Base-by-base conservation (phyloP, 2,888 invertebrate species). In the Microplitis manilae region DNA sequence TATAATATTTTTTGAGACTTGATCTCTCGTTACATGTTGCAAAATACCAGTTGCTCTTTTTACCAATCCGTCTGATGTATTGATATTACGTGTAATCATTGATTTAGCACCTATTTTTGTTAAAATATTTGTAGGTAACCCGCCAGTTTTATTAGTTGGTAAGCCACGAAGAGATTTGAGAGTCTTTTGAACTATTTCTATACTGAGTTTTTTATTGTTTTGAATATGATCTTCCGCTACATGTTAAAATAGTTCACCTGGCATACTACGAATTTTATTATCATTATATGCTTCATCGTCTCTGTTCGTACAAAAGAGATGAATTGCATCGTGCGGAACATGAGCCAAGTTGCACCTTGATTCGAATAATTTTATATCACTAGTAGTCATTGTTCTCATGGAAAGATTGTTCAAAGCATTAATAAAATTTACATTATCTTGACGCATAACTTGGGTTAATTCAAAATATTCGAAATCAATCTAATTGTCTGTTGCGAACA, bases 361-460 rank as follows among this genome's bases (percentile, higher is more conserved):
- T 86, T 75, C 86, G 71, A 84, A 86, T 85, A 38, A 85, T 81
- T 80, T 85, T 80, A 7, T 82, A 85, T 40, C 86, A 81, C 79
- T 86, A 82, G 78, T 78, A 85, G 76, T 81, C 80, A 75, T 80
- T 7, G 62, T 85, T 84, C 62, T 70, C 39, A 50, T 83, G 74
- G 83, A 83, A 85, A 6, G 84, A 64, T 17, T 78, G 72, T 61
- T 70, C 50, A 38, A 50, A 72, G 5, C 75, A 67, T 72, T 78
- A 70, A 8, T 69, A 41, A 75, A 50, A 41, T 77, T 76, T 4
- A 30, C 4, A 30, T 30, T 30, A 2, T 30, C 30, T 30, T 30
- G 30, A 2, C 30, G 30, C 30, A 2, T 30, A 30, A 30, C 30
- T 30, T 30, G 30, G 30, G 30, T 30, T 4, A 30, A 30, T 4